phyloP scores from a whole-genome alignment of 2,888 invertebrate genomes.

The Palloptera scutellata region DNA sequence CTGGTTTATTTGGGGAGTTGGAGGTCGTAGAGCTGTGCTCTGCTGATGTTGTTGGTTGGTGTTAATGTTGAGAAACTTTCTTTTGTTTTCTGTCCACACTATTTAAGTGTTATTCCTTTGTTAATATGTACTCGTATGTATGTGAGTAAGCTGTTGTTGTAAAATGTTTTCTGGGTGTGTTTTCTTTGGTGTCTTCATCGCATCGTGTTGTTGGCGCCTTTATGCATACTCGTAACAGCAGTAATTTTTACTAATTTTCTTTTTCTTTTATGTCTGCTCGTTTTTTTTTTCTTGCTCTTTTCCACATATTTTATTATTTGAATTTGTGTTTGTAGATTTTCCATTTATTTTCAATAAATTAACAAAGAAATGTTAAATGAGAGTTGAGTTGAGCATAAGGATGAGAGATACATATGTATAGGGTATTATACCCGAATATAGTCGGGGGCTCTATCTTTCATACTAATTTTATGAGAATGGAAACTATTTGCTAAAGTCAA shows the following conservation, averaged over 20 bases:
- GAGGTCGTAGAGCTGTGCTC: background rate
- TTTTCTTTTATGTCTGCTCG: background rate
- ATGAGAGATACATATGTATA: background rate
- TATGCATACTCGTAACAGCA: too few relatives aligned
- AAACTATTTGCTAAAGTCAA: too few relatives aligned
- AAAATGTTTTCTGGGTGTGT: slow-evolving; percentile 27
- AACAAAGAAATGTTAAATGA: slow-evolving; percentile 43
- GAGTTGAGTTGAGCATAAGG: slow-evolving; percentile 6
- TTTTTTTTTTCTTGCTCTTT: background rate
- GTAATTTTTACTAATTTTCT: background rate
- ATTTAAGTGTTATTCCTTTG: background rate
- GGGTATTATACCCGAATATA: too few relatives aligned
- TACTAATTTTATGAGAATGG: too few relatives aligned
- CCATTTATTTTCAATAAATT: slow-evolving; percentile 54
- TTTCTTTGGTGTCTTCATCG: too few relatives aligned
- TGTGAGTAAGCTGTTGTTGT: slow-evolving; percentile 10
- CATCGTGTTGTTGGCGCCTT: too few relatives aligned
- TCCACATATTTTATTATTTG: slow-evolving; percentile 1
- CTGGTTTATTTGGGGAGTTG: slow-evolving; percentile 21
- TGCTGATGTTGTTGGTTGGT: slow-evolving; percentile 7
- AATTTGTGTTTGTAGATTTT: slow-evolving; percentile 42
- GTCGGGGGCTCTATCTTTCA: too few relatives aligned
- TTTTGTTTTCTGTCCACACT: slow-evolving; percentile 10
- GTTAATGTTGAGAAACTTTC: background rate
- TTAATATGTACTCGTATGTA: background rate